Conservation (phyloP, 2,113 vertebrate species). For the Pachyramphus minor region DNA sequence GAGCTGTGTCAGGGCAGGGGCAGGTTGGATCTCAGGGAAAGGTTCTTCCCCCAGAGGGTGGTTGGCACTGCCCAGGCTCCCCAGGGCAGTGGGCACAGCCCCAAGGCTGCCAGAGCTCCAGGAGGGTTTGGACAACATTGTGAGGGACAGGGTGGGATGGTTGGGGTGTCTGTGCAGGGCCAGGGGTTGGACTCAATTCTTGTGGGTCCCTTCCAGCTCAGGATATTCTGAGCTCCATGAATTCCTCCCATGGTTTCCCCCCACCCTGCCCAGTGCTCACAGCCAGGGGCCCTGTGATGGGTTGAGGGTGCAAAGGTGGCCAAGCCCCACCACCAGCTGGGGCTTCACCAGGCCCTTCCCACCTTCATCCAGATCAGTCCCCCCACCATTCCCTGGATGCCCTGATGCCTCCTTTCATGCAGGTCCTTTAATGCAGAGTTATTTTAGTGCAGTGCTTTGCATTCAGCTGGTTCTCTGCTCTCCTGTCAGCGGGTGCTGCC, state of each 20-base stretch:
- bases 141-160: neutral
- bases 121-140: fast-evolving
- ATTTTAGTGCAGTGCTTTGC: neutral
- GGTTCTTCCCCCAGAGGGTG: neutral
- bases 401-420: neutral
- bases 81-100: neutral
- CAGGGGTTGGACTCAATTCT: fast-evolving
- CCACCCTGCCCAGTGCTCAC: fast-evolving
- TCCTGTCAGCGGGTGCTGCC: neutral
- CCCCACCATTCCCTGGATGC: neutral
- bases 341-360: neutral
- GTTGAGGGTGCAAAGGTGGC: neutral
- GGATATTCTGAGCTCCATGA: neutral
- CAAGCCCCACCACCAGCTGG: fast-evolving
- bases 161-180: neutral
- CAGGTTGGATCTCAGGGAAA: fast-evolving
- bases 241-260: neutral
- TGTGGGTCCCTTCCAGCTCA: neutral
- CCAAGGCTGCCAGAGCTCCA: neutral
- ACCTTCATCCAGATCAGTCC: too few species aligned
- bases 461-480: neutral
- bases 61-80: neutral
- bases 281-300: fast-evolving
- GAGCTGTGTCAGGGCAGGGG: neutral
- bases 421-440: neutral